Conservation (phyloP, 2,113 vertebrate species). For the Hiodon alosoides region DNA sequence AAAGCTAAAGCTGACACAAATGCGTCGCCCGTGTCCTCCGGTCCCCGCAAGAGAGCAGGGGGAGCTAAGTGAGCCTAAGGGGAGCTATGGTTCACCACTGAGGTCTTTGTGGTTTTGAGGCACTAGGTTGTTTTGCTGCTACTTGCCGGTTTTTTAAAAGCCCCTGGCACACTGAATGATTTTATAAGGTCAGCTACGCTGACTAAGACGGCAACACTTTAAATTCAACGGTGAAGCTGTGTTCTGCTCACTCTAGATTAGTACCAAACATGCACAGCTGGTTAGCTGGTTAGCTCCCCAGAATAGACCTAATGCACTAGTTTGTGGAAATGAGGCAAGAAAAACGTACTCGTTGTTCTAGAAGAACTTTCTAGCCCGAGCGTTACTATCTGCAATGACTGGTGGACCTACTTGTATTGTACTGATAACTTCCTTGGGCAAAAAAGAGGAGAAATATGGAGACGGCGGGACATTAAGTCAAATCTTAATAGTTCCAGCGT, state of each 20-base stretch:
- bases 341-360: background rate
- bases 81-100: background rate
- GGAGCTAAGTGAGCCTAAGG: too few species aligned
- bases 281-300: background rate
- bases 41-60: too few species aligned
- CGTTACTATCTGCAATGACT: slow-evolving; percentile 1
- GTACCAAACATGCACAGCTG: slow-evolving; percentile 2
- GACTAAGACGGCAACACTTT: slow-evolving; percentile 9
- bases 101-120: slow-evolving; percentile 16
- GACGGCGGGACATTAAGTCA: slow-evolving; percentile 1
- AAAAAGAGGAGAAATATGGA: background rate
- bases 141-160: background rate
- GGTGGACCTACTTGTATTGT: background rate
- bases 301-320: slow-evolving; percentile 1
- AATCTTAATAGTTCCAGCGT: slow-evolving; percentile 29
- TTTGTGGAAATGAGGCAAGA: background rate
- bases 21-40: background rate
- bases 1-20: background rate
- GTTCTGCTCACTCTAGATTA: slow-evolving; percentile 6
- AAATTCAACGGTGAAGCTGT: slow-evolving; percentile 19
- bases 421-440: background rate
- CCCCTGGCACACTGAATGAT: background rate
- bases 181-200: background rate
- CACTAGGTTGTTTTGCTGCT: background rate
- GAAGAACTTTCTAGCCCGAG: background rate